phyloP scores from a whole-genome alignment of 1,140 invertebrate genomes.

The Hirudo medicinalis region DNA sequence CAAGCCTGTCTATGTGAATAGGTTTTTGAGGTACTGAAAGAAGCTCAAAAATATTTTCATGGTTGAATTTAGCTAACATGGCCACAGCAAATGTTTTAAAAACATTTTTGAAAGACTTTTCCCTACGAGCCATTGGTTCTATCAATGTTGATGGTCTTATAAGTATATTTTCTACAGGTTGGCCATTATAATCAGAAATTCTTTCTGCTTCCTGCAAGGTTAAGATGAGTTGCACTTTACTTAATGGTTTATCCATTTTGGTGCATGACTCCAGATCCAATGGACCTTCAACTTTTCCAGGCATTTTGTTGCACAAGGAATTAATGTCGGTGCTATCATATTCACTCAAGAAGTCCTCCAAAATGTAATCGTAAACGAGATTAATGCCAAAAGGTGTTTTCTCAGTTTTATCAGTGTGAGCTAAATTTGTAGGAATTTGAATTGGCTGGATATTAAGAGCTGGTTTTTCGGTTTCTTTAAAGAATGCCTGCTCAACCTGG shows the following conservation, averaged over 20 bases:
- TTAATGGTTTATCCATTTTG: too few relatives aligned
- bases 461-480: neutral
- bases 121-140: neutral
- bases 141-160: neutral
- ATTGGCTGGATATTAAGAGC: neutral
- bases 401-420: neutral
- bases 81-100: constrained; percentile 8
- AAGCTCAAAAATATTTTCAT: constrained; percentile 8
- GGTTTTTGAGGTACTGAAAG: neutral
- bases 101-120: constrained; percentile 3
- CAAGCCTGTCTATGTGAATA: neutral
- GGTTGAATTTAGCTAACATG: neutral
- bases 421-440: neutral
- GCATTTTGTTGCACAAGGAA: neutral
- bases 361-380: constrained; percentile 6
- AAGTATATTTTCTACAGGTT: too few relatives aligned
- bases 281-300: too few relatives aligned
- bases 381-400: constrained; percentile 1
- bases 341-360: neutral
- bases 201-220: too few relatives aligned
- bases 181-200: too few relatives aligned
- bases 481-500: neutral
- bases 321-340: neutral
- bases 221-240: too few relatives aligned
- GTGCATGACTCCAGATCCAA: too few relatives aligned